Evolutionary conservation across 1,140 invertebrate genomes (phyloP), one percentile per base, ranked within the genome.

Genomic region (Drosophila bocki): DNA sequence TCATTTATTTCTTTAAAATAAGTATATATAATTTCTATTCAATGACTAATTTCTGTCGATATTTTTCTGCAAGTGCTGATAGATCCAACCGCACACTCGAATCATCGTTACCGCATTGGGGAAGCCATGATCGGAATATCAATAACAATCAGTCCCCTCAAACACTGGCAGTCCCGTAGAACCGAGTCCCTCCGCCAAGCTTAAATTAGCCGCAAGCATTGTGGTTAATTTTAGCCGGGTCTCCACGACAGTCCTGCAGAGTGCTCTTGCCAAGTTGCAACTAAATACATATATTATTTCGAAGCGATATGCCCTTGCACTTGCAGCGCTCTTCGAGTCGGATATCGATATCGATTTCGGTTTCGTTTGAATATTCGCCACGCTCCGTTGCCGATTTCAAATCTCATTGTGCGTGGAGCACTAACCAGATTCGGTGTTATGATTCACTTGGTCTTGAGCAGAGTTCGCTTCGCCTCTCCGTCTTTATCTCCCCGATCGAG

Each of bases 101-200:
- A 17, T 37, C 19, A 68, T 70, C 63, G 33, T 11, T 71, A 72
- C 69, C 69, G 54, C 69, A 72, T 56, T 50, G 53, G 19, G 29
- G 53, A 71, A 72, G 69, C 69, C 69, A 50, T 72, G 69, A 72
- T 71, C 67, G 19, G 69, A 72, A 72, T 72, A 72, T 72, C 69
- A 72, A 72, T 72, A 71, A 71, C 69, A 50, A 48, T 71, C 67
- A 26, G 51, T n/a, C 42, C n/a, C 51, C 51, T 29, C 58, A 44
- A 68, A 54, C 41, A 41, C 12, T 15, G 22, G 35, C 41, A 19
- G 35, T 47, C 47, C 26, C 35, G 15, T 33, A 42, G 47, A 53
- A 39, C 29, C 4, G 37, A 53, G 62, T 42, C 33, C 13, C 35
- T 62, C 64, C 39, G 12, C 39, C 37, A 45, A 70, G 47, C 64